A percentile compares a stretch with the other conserved stretches of the same genome.
Conservation (phyloP, 2,797 vertebrate genomes). For the Todus mexicanus region DNA sequence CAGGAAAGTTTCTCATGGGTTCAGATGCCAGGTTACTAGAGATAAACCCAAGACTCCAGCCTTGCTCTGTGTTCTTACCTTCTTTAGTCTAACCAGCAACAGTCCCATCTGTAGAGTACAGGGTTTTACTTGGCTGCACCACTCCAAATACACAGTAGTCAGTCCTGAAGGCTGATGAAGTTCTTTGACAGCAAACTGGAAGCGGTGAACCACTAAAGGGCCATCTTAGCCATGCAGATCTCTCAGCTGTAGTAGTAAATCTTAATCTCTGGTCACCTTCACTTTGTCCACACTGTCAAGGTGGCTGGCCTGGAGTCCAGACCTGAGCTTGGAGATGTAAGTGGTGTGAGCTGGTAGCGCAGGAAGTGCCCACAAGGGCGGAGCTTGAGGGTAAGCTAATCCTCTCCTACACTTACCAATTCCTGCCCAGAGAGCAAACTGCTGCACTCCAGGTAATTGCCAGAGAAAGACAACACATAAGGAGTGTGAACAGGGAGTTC, state of each 20-base stretch:
- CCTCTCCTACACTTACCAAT: neutral
- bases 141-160: neutral
- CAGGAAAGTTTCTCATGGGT: neutral
- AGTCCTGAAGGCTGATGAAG: neutral
- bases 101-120: neutral
- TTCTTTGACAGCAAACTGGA: neutral
- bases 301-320: neutral
- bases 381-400: neutral
- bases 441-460: neutral
- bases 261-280: neutral
- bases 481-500: neutral
- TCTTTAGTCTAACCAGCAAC: neutral
- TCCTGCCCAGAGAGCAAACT: neutral
- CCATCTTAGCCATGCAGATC: neutral
- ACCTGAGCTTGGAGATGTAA: neutral
- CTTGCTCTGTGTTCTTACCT: neutral
- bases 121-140: neutral
- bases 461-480: neutral
- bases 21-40: neutral
- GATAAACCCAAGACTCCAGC: neutral
- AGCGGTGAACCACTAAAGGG: neutral
- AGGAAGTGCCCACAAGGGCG: neutral
- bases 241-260: neutral
- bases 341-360: neutral
- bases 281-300: neutral